These are phyloP conservation scores for Margarornis squamiger DNA, from an alignment of 2,797 vertebrate species.

Conservation along the genomic window DNA sequence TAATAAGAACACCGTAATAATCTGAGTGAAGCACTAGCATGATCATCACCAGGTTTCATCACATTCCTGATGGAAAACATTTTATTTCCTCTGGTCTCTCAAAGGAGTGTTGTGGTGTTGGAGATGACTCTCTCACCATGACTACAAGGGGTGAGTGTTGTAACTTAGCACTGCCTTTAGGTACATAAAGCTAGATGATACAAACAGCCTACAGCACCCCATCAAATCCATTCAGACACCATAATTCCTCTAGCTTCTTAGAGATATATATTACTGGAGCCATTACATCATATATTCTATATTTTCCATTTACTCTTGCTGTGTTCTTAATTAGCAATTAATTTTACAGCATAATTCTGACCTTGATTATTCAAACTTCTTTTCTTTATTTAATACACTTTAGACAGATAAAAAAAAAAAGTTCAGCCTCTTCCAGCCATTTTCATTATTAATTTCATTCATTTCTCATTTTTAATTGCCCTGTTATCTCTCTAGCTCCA, in stretches of 20 bases:
- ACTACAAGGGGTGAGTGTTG: background rate
- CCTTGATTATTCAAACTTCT: background rate
- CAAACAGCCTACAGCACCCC: background rate
- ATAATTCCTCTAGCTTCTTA: background rate
- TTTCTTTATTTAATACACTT: background rate
- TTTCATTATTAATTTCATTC: background rate
- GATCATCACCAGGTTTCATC: background rate
- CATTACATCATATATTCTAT: background rate
- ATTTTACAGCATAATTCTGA: background rate
- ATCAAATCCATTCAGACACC: background rate
- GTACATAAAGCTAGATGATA: background rate
- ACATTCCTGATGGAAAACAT: background rate
- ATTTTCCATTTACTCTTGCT: background rate
- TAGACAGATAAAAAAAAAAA: background rate
- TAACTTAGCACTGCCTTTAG: background rate
- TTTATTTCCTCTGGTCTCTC: background rate
- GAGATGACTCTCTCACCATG: background rate
- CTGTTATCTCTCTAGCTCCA: constrained; percentile 30
- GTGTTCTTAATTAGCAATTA: background rate
- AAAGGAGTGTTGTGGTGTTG: background rate
- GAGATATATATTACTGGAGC: background rate
- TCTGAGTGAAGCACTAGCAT: background rate
- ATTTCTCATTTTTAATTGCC: constrained; percentile 44
- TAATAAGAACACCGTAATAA: background rate
- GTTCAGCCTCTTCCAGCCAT: background rate